phyloP scores from a whole-genome alignment of 2,113 vertebrate genomes.

The Aldabrachelys gigantea region DNA sequence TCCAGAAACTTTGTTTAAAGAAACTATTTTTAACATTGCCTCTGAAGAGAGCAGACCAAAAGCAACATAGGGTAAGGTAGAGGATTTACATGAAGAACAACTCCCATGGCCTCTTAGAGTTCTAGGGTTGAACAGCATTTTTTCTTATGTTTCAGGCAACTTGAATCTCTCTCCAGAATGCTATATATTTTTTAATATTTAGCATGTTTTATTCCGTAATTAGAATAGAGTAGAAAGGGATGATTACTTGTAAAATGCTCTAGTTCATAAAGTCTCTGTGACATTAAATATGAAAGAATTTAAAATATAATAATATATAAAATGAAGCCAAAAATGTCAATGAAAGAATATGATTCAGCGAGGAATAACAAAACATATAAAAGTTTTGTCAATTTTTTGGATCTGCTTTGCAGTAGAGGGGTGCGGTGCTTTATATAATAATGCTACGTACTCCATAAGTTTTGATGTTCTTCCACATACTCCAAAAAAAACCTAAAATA shows the following conservation, averaged over 20 bases:
- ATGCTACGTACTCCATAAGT: neutral
- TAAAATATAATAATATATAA: neutral
- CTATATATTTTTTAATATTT: neutral
- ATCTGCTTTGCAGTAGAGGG: neutral
- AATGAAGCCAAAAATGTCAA: neutral
- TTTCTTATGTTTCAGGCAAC: neutral
- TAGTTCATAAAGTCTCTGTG: neutral
- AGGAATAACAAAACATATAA: neutral
- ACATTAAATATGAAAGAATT: neutral
- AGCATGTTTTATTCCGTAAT: constrained; percentile 16
- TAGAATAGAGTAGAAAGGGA: constrained; percentile 1
- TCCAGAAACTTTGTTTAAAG: constrained; percentile 11
- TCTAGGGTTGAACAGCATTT: neutral
- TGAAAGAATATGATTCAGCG: neutral
- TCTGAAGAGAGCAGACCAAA: neutral
- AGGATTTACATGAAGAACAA: neutral
- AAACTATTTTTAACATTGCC: neutral
- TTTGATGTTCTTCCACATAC: neutral
- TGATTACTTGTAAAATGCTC: constrained; percentile 10
- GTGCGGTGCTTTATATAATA: neutral
- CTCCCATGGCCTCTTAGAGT: neutral
- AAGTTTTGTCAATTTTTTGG: neutral
- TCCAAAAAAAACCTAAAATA: neutral
- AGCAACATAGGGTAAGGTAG: neutral
- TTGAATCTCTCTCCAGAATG: neutral